phyloP scores from a whole-genome alignment of 2,113 vertebrate genomes.

The Tenrec ecaudatus region DNA sequence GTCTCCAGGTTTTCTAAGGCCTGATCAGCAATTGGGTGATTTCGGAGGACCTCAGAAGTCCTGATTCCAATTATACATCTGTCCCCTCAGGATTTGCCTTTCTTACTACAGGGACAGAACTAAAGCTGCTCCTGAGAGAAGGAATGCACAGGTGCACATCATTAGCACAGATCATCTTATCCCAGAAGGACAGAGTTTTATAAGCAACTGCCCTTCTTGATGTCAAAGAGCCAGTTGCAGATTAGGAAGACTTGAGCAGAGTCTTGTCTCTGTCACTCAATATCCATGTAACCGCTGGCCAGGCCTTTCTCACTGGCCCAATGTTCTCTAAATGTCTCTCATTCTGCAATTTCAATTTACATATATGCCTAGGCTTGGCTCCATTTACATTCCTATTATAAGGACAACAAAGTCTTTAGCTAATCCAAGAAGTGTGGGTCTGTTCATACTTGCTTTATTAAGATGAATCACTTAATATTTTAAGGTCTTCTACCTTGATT shows the following conservation, averaged over 20 bases:
- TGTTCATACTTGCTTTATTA: constrained; percentile 64
- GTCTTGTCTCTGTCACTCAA: not conserved
- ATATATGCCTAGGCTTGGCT: not conserved
- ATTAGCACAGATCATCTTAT: constrained; percentile 20
- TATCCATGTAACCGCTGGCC: not conserved
- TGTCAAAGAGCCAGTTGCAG: not conserved
- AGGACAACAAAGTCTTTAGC: constrained; percentile 26
- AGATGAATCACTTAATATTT: constrained; percentile 51
- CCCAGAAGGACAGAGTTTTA: constrained; percentile 16
- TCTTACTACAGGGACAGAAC: not conserved
- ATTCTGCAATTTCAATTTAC: constrained; percentile 38
- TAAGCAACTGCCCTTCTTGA: not conserved
- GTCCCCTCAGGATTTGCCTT: not conserved
- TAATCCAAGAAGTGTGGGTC: constrained; percentile 41
- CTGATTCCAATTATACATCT: not conserved
- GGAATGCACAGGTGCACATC: not conserved
- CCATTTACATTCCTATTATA: constrained; percentile 43
- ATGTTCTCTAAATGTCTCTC: not conserved
- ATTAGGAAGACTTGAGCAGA: not conserved
- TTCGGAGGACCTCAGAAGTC: not conserved
- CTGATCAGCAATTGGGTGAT: not conserved
- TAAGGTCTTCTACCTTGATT: constrained; percentile 58
- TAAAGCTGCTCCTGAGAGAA: not conserved
- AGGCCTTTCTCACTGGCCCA: not conserved
- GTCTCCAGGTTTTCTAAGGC: not conserved